These are phyloP conservation scores for Astyanax mexicanus DNA, from an alignment of 2,797 vertebrate genomes.

Conservation along the genomic window DNA sequence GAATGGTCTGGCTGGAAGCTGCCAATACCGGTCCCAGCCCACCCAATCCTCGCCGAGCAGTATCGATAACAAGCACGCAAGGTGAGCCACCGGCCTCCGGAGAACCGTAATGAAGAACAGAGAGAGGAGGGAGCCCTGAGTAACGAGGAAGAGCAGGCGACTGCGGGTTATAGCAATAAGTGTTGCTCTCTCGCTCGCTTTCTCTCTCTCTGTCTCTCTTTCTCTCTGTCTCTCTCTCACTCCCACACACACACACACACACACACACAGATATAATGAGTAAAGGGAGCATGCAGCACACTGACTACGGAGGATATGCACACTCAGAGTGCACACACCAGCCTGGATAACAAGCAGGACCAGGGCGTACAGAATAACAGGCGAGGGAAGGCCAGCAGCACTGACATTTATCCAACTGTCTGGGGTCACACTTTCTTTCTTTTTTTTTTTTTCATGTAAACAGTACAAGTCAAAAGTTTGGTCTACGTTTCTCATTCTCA, in stretches of 20 bases:
- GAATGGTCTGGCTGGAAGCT: not conserved
- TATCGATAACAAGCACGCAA: slow-evolving; percentile 20
- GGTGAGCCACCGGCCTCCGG: not conserved
- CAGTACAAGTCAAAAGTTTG: no score
- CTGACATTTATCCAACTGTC: not conserved
- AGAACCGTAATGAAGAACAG: slow-evolving; percentile 14
- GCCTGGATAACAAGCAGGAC: slow-evolving; percentile 14
- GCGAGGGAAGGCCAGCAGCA: not conserved
- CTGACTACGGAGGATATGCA: slow-evolving; percentile 13
- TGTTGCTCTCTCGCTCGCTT: not conserved
- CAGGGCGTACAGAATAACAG: not conserved
- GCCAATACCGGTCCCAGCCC: not conserved
- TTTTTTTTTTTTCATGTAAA: no score
- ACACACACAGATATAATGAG: slow-evolving; percentile 8
- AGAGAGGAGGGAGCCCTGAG: slow-evolving; percentile 9
- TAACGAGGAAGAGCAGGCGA: slow-evolving; percentile 24
- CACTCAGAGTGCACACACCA: not conserved
- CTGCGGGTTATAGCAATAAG: not conserved
- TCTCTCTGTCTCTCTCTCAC: no score
- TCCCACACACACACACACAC: not conserved
- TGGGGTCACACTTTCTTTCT: no score
- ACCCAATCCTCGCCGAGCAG: not conserved
- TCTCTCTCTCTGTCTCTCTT: not conserved
- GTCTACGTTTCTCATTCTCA: no score
- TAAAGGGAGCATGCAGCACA: not conserved